Conservation (phyloP, 1,140 invertebrate species). For the Hydropsyche tenuis region DNA sequence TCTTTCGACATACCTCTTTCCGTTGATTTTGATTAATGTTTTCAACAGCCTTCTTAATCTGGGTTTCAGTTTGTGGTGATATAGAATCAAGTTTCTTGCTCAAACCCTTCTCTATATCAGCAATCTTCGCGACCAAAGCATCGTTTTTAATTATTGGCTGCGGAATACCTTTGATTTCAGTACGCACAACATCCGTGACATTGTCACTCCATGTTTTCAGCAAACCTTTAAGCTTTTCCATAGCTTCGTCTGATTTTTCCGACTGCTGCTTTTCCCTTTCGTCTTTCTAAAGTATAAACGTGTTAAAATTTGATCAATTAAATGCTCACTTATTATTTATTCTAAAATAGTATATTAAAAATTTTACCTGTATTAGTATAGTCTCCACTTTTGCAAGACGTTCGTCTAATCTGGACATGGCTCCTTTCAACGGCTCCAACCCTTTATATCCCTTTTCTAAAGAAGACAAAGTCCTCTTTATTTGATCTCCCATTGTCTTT, state of each 20-base stretch:
- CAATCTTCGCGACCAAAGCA: slow-evolving; percentile 54
- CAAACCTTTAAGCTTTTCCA: slow-evolving; percentile 71
- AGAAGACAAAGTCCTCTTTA: slow-evolving; percentile 74
- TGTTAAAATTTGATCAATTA: no score
- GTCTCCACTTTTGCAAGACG: slow-evolving; percentile 73
- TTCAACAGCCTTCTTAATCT: slow-evolving; percentile 61
- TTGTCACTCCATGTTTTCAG: slow-evolving; percentile 61
- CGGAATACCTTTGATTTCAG: slow-evolving; percentile 39
- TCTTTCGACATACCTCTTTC: slow-evolving; percentile 52
- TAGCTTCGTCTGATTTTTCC: slow-evolving; percentile 70
- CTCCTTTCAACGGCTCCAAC: slow-evolving; percentile 72
- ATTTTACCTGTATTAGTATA: slow-evolving; percentile 65
- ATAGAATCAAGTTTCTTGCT: slow-evolving; percentile 64
- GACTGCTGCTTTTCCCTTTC: slow-evolving; percentile 72
- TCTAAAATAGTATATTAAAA: not conserved
- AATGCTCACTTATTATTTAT: not conserved
- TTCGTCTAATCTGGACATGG: slow-evolving; percentile 71
- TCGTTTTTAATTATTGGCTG: slow-evolving; percentile 49
- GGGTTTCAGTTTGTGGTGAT: slow-evolving; percentile 61
- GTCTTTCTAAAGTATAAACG: no score
- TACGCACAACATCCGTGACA: slow-evolving; percentile 37
- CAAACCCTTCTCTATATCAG: slow-evolving; percentile 64
- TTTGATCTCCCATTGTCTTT: slow-evolving; percentile 76
- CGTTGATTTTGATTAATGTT: slow-evolving; percentile 53
- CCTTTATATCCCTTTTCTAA: slow-evolving; percentile 77